Evolutionary conservation across 2,888 invertebrate genomes (phyloP).

Genomic region (Oscheius myriophilus): DNA sequence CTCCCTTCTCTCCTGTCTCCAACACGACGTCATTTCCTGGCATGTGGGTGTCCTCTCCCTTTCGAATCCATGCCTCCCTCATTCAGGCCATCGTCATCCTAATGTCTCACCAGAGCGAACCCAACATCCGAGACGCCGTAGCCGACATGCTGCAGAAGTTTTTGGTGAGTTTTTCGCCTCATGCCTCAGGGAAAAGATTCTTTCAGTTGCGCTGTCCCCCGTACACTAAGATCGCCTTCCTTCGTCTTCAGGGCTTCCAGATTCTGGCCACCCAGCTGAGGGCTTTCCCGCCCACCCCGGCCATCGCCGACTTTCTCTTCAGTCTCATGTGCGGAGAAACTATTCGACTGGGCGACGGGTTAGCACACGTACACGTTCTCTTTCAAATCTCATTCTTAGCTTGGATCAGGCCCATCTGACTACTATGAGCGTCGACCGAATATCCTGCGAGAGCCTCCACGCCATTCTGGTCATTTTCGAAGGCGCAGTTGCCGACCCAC

Average conservation of each 20-base stretch:
- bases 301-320: conserved; percentile 61
- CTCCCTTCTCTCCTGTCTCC: conserved; percentile 34
- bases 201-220: conserved; percentile 54
- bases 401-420: conserved; percentile 58
- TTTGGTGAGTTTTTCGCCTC: conserved; percentile 36
- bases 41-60: conserved; percentile 30
- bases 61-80: neutral
- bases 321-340: conserved; percentile 63
- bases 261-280: conserved; percentile 65
- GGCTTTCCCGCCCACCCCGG: conserved; percentile 41
- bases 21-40: conserved; percentile 40
- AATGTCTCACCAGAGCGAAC: conserved; percentile 52
- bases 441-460: conserved; percentile 60
- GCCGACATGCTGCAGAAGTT: conserved; percentile 56
- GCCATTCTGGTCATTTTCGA: conserved; percentile 52
- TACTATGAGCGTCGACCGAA: conserved; percentile 47
- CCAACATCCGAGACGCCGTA: conserved; percentile 43
- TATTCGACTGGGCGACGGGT: conserved; percentile 62
- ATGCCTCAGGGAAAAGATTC: neutral
- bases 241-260: conserved; percentile 57
- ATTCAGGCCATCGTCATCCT: conserved; percentile 57
- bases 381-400: conserved; percentile 30
- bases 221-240: conserved; percentile 51
- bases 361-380: neutral
- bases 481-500: conserved; percentile 52